Base-by-base conservation (phyloP, 2,113 vertebrate species). In the Oophaga pumilio region DNA sequence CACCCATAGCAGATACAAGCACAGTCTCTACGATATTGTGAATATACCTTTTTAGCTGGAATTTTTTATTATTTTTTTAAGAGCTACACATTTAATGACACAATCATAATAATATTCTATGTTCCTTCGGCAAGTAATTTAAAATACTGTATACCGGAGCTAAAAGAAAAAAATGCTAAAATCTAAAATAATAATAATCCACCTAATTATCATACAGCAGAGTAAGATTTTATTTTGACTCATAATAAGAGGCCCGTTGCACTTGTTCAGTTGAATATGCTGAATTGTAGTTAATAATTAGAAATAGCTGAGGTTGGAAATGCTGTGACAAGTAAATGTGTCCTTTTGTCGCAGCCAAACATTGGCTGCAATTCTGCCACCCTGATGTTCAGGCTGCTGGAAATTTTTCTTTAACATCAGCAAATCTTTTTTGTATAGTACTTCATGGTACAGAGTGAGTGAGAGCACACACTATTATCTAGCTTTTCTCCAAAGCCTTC, bases 361-460 rank as follows among this genome's bases (percentile, higher is more conserved):
- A 82, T 50, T 82, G 80, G 80, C 60, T 82, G 60, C 60, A 82
- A 6, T 82, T 43, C 43, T 82, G 60, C 80, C 33, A 68, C 33
- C n/a, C 18, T 82, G 80, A 62, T 15, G 33, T 68, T 62, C 62
- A 64, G 17, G 22, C 80, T 68, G 28, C 60, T 82, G 20, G 62
- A 64, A 82, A 12, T 68, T 82, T 82, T 82, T 82, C 33, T 64
- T 68, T 68, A 49, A 82, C 60, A 68, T 82, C 79, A 82, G 80
- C 80, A 82, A 82, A 82, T 68, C 60, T 68, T 68, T 43, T 80
- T 82, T 82, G n/a, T 82, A 82, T 22, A 82, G 49, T 68, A 82
- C 60, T 68, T 68, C 43, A 24, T 82, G 80, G 80, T 14, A 52
- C 60, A 52, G 49, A 52, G 33, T 52, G 80, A 64, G 26, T 15